Base-by-base conservation (phyloP, 2,888 invertebrate genomes). In the Cheilosia impressa region DNA sequence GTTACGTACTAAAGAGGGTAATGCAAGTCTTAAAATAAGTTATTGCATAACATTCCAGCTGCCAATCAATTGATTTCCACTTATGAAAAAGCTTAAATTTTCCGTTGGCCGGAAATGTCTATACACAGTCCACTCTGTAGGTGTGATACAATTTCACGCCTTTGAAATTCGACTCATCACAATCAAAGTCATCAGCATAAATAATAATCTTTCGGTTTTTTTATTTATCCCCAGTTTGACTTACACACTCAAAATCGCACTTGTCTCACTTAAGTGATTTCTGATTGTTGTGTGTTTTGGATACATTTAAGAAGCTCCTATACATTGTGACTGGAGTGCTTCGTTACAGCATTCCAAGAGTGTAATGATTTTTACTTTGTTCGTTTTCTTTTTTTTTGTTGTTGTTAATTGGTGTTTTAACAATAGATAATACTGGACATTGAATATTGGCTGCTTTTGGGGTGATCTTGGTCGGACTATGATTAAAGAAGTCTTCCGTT, bases 71-170 rank as follows among this genome's bases (percentile, higher is more conserved):
- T 66, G 43, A 63, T 50, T 68, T 58, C 31, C 43, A 62, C 62
- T 72, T 38, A n/a, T 13, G 38, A 60, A 57, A 19, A 27, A 4
- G 22, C 45, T 52, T 50, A n/a, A 27, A 19, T 47, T 71, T 72
- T 62, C 41, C 52, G 22, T 38, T 19, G 45, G 43, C 77, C 77
- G 68, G 77, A 77, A 77, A 53, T 19, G 41, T 27, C 47, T 66
- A 27, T 34, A 6, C 4, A 5, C 41, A 43, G 9, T 24, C 53
- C 27, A 7, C n/a, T 43, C 34, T 62, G 60, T 60, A 60, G 65
- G 75, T 38, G 43, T 77, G 76, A 77, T 77, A 77, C 43, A 24
- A 52, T 77, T 77, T 68, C 62, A 68, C 77, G 62, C 77, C 55
- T 34, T 62, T 38, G 52, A 52, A 22, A 62, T 38, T 34, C 34